Conservation (phyloP, 2,797 vertebrate species). For the Micropoecilia bifurca region DNA sequence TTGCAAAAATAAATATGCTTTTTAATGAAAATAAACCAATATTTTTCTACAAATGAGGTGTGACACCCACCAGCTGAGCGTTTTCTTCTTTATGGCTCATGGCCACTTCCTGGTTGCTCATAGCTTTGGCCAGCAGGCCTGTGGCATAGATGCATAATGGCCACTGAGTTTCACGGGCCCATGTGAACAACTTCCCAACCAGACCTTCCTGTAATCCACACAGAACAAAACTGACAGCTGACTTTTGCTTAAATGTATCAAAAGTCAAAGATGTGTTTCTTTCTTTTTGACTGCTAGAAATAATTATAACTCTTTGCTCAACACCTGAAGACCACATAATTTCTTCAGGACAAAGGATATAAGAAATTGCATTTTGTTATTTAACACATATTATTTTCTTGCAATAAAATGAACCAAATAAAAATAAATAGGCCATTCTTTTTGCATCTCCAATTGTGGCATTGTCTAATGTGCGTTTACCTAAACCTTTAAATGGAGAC, state of each 20-base stretch:
- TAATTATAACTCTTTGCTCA: neutral
- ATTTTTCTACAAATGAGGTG: neutral
- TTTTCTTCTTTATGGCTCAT: conserved; percentile 92
- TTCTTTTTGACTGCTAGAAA: neutral
- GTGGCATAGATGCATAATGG: conserved; percentile 90
- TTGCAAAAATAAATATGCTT: neutral
- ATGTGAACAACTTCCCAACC: conserved; percentile 92
- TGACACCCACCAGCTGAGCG: conserved; percentile 84
- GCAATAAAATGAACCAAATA: too few relatives aligned
- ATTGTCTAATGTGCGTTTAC: too few relatives aligned
- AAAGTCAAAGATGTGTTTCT: neutral
- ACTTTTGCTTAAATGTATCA: neutral
- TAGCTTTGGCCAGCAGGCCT: conserved; percentile 91
- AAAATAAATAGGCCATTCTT: too few relatives aligned
- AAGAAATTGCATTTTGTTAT: neutral
- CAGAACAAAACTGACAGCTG: neutral
- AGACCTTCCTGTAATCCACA: conserved; percentile 87
- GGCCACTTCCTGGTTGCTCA: conserved; percentile 96
- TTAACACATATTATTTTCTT: neutral
- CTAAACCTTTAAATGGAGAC: too few relatives aligned
- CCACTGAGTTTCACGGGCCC: conserved; percentile 89
- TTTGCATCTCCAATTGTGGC: neutral
- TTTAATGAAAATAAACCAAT: neutral
- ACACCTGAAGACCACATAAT: neutral
- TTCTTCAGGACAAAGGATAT: neutral